Conservation (phyloP, 2,797 vertebrate species). For the Rhinichthys osculus region DNA sequence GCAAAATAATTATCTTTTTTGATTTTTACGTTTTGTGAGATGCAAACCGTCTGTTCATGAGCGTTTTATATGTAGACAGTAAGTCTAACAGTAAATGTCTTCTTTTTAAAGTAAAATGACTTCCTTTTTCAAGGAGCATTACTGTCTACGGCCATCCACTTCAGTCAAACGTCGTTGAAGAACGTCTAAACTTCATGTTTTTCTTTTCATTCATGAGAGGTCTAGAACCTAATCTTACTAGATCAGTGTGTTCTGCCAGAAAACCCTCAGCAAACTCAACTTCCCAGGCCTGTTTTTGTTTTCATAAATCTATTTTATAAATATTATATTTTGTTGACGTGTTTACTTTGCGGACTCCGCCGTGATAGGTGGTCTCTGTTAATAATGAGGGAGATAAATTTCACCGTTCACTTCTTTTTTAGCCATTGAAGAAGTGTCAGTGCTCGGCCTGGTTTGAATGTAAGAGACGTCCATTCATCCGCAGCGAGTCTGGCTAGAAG, state of each 20-base stretch:
- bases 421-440: constrained; percentile 38
- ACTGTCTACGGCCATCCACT: background rate
- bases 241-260: constrained; percentile 34
- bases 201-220: constrained; percentile 12
- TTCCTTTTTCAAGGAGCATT: background rate
- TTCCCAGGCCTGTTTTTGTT: constrained; percentile 61
- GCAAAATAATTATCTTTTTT: too few relatives aligned
- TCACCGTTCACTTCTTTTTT: constrained; percentile 47
- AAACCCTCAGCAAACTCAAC: constrained; percentile 52
- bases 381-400: constrained; percentile 59
- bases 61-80: background rate
- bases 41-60: background rate
- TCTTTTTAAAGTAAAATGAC: background rate
- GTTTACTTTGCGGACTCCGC: constrained; percentile 54
- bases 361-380: constrained; percentile 59
- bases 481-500: constrained; percentile 52
- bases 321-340: constrained; percentile 57
- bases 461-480: constrained; percentile 64
- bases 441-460: constrained; percentile 50
- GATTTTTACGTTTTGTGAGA: too few relatives aligned
- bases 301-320: constrained; percentile 57
- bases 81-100: background rate
- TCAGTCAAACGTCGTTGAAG: background rate
- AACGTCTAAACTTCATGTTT: background rate
- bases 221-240: constrained; percentile 33